A percentile compares a stretch with the other conserved stretches of the same genome.
phyloP scores from a whole-genome alignment of 2,888 invertebrate genomes.

The Portevinia maculata region DNA sequence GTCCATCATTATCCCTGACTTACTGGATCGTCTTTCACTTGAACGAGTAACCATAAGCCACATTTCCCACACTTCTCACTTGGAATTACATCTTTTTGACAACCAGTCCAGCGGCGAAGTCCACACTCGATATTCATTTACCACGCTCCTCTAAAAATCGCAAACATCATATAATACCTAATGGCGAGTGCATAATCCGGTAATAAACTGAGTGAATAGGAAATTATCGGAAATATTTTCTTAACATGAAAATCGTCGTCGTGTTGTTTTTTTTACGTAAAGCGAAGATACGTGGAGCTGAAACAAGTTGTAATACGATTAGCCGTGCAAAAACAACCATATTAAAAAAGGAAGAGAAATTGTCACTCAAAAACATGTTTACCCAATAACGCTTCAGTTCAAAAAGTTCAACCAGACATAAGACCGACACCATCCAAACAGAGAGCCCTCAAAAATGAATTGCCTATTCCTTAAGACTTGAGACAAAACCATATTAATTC shows the following conservation, averaged over 20 bases:
- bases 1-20: conserved; percentile 28
- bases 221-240: conserved; percentile 50
- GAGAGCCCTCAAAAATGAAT: conserved; percentile 53
- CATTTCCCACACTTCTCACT: conserved; percentile 63
- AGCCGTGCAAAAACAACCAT: neutral
- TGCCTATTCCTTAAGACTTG: conserved; percentile 49
- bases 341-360: conserved; percentile 11
- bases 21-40: conserved; percentile 62
- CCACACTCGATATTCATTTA: conserved; percentile 39
- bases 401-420: conserved; percentile 33
- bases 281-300: no score
- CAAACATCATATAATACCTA: conserved; percentile 67
- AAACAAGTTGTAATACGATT: conserved; percentile 39
- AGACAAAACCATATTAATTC: conserved; percentile 68
- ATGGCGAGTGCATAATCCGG: conserved; percentile 71
- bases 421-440: conserved; percentile 3
- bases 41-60: conserved; percentile 57
- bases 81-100: conserved; percentile 66
- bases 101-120: conserved; percentile 8
- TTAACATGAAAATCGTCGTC: conserved; percentile 6
- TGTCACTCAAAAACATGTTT: conserved; percentile 38
- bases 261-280: conserved; percentile 1
- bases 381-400: conserved; percentile 20
- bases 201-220: conserved; percentile 66
- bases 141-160: conserved; percentile 25